Percentiles rank a stretch among this genome's conserved stretches.
Evolutionary conservation across 2,113 vertebrate species (phyloP).

Genomic region (Castor canadensis): DNA sequence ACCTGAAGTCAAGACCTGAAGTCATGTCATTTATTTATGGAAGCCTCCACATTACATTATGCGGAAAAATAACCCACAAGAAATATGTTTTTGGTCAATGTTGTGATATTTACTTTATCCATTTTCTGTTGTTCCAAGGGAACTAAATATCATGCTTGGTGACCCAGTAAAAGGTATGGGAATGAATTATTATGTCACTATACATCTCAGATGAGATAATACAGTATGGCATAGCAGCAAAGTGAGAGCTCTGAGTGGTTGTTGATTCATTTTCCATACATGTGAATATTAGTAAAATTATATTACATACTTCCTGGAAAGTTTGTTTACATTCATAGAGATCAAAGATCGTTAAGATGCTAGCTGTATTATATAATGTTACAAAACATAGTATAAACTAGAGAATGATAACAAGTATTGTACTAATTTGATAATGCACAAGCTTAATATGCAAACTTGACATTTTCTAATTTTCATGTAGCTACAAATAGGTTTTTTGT

Average conservation of each 20-base stretch:
- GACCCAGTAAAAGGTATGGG: background rate
- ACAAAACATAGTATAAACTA: background rate
- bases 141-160: background rate
- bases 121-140: background rate
- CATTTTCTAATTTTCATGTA: background rate
- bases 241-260: background rate
- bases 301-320: background rate
- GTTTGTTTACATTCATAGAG: background rate
- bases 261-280: background rate
- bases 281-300: background rate
- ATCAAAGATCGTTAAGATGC: background rate
- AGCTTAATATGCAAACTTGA: background rate
- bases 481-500: background rate
- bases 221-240: rapidly evolving
- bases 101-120: background rate
- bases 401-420: background rate
- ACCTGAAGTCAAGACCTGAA: no score
- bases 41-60: background rate
- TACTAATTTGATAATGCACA: background rate
- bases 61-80: background rate
- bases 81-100: background rate
- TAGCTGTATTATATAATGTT: background rate
- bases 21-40: background rate
- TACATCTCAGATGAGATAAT: background rate
- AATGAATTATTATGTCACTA: background rate